phyloP scores from a whole-genome alignment of 2,797 vertebrate genomes.

The Sebastes alutus region DNA sequence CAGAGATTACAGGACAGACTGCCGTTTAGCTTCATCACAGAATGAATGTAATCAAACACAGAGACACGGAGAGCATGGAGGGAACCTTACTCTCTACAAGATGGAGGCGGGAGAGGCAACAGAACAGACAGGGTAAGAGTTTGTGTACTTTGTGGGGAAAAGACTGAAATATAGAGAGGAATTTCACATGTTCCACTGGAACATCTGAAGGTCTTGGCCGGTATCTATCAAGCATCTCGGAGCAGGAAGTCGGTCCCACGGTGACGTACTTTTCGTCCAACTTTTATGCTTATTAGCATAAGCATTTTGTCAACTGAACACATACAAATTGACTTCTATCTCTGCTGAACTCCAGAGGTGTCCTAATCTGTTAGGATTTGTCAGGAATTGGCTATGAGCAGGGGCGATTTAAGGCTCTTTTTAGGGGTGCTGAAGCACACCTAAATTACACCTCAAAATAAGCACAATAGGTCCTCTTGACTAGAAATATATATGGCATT shows the following conservation, averaged over 20 bases:
- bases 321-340: background rate
- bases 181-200: background rate
- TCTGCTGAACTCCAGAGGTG: background rate
- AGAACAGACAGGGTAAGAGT: background rate
- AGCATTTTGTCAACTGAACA: background rate
- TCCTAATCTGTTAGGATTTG: background rate
- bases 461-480: too few relatives aligned
- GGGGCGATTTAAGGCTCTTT: too few relatives aligned
- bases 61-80: conserved; percentile 13
- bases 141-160: background rate
- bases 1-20: conserved; percentile 63
- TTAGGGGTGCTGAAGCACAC: too few relatives aligned
- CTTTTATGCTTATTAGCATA: background rate
- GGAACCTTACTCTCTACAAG: conserved; percentile 22
- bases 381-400: background rate
- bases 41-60: conserved; percentile 63
- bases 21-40: conserved; percentile 61
- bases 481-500: background rate
- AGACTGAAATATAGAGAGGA: background rate
- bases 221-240: background rate
- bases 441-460: too few relatives aligned
- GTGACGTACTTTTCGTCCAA: background rate
- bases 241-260: background rate
- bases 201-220: background rate
- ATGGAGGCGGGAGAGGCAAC: conserved; percentile 21